Conservation (phyloP, 2,113 vertebrate genomes). For the Syrmaticus mikado region DNA sequence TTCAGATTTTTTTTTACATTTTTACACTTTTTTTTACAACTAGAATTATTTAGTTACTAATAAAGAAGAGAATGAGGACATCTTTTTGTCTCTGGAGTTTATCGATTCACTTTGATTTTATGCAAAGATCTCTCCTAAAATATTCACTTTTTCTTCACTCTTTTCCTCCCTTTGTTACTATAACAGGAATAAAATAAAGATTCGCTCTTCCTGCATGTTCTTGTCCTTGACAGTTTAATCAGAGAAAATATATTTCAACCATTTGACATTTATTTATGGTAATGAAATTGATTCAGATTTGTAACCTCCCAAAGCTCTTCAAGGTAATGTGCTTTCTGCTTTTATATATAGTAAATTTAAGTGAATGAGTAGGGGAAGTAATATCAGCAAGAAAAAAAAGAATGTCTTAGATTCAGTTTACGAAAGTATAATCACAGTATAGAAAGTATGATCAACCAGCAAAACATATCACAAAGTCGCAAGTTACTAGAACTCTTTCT, state of each 20-base stretch:
- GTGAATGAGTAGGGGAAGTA: neutral
- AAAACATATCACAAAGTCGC: neutral
- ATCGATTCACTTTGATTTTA: neutral
- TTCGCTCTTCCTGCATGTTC: slow-evolving; percentile 43
- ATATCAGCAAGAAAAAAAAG: neutral
- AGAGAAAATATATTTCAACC: slow-evolving; percentile 64
- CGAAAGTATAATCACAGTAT: neutral
- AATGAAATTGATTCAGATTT: slow-evolving; percentile 70
- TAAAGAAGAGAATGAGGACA: neutral
- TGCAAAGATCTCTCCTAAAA: neutral
- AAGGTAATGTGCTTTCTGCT: neutral
- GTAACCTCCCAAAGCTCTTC: slow-evolving; percentile 41
- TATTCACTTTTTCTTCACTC: neutral
- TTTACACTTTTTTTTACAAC: too few relatives aligned
- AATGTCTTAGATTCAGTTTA: neutral
- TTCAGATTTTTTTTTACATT: neutral
- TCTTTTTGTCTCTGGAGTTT: neutral
- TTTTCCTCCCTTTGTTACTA: neutral
- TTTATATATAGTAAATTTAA: slow-evolving; percentile 48
- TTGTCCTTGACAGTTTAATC: slow-evolving; percentile 76
- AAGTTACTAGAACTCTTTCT: neutral
- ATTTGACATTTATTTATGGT: slow-evolving; percentile 76
- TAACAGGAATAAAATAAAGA: slow-evolving; percentile 31
- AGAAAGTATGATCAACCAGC: neutral
- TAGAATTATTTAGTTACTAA: neutral